These are phyloP conservation scores for Diglossa cyanea DNA, from an alignment of 2,797 vertebrate species.

Conservation along the genomic window DNA sequence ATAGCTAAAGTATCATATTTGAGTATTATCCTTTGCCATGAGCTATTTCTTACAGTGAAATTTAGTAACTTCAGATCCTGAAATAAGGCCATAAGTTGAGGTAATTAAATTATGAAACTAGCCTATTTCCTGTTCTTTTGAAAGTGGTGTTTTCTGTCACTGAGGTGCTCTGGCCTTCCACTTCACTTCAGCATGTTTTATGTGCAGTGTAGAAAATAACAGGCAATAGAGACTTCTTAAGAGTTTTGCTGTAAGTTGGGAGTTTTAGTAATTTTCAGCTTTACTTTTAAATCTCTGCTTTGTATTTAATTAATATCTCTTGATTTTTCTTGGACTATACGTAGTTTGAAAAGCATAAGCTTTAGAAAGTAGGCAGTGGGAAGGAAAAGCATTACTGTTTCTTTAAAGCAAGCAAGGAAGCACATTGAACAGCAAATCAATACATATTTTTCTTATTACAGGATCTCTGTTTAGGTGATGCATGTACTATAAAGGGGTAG, in stretches of 20 bases:
- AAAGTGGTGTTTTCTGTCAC: neutral
- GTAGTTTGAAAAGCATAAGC: neutral
- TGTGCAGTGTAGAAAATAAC: neutral
- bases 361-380: neutral
- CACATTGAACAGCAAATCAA: neutral
- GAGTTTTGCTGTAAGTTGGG: neutral
- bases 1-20: neutral
- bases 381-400: neutral
- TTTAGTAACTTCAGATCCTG: neutral
- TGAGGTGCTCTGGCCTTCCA: neutral
- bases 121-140: neutral
- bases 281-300: neutral
- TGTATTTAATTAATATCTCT: neutral
- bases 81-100: neutral
- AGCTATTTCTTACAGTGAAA: neutral
- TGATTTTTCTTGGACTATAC: neutral
- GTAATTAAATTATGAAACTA: neutral
- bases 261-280: neutral
- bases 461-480: neutral
- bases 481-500: neutral
- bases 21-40: neutral
- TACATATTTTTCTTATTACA: neutral
- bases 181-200: neutral
- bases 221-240: neutral
- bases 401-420: neutral